phyloP scores from a whole-genome alignment of 2,888 invertebrate genomes.

The Drosophila cognata region DNA sequence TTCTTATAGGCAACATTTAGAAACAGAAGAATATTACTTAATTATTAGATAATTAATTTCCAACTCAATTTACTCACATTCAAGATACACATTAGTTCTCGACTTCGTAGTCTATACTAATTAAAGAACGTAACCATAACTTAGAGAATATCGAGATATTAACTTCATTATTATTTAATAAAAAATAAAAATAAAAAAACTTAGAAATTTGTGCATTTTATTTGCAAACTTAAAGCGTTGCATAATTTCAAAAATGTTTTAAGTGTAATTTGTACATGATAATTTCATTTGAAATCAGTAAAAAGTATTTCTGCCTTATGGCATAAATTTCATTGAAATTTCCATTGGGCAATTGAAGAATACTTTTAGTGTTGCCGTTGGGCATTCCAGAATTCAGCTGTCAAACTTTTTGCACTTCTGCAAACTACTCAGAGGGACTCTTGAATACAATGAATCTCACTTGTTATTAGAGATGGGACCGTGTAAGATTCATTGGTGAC shows the following conservation, averaged over 20 bases:
- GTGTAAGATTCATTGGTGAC: neutral
- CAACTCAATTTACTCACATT: neutral
- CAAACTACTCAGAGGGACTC: slow-evolving; percentile 51
- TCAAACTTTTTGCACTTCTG: slow-evolving; percentile 56
- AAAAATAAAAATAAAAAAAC: neutral
- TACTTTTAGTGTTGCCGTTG: slow-evolving; percentile 55
- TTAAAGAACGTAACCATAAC: neutral
- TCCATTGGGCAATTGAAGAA: slow-evolving; percentile 61
- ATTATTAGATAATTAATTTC: neutral
- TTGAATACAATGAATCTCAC: slow-evolving; percentile 25
- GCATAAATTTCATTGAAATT: slow-evolving; percentile 57
- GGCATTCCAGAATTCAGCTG: slow-evolving; percentile 63
- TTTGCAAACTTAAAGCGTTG: neutral
- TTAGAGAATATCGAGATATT: neutral
- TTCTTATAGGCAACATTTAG: neutral
- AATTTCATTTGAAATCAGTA: slow-evolving; percentile 30
- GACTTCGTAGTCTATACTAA: neutral
- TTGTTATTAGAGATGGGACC: slow-evolving; percentile 16
- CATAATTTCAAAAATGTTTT: slow-evolving; percentile 2
- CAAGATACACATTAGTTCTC: neutral
- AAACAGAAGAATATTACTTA: neutral
- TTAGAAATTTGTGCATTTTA: neutral
- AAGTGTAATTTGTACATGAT: neutral
- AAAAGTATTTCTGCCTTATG: slow-evolving; percentile 58
- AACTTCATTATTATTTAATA: no score